phyloP scores from a whole-genome alignment of 2,113 vertebrate species.

The Mastomys coucha region DNA sequence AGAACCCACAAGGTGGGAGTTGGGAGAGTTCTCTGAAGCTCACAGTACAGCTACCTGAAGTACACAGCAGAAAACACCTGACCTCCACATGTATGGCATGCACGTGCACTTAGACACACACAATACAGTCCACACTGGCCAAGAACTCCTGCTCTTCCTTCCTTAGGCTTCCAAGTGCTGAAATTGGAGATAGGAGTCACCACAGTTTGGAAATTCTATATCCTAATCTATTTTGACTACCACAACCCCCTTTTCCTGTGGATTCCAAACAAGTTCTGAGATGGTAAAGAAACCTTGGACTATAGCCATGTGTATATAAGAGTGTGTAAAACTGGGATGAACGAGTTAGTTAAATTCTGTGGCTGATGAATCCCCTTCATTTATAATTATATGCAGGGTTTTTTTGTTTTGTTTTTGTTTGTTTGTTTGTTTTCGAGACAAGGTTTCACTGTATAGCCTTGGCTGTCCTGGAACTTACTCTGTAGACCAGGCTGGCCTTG shows the following conservation, averaged over 20 bases:
- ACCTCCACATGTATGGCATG: neutral
- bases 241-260: neutral
- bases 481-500: too few relatives aligned
- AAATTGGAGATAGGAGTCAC: too few relatives aligned
- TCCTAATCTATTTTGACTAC: neutral
- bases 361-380: neutral
- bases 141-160: neutral
- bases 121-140: neutral
- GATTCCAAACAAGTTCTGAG: slow-evolving; percentile 32
- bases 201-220: neutral
- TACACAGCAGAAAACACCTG: neutral
- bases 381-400: slow-evolving; percentile 20
- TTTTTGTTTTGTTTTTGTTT: too few relatives aligned
- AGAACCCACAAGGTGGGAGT: neutral
- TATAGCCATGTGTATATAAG: neutral
- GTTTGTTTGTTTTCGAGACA: too few relatives aligned
- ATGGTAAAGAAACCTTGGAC: neutral
- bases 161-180: neutral
- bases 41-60: neutral
- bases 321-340: neutral
- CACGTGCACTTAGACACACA: neutral
- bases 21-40: neutral
- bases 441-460: too few relatives aligned
- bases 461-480: too few relatives aligned
- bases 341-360: neutral